Conservation (phyloP, 2,797 vertebrate genomes). For the Cygnus olor region DNA sequence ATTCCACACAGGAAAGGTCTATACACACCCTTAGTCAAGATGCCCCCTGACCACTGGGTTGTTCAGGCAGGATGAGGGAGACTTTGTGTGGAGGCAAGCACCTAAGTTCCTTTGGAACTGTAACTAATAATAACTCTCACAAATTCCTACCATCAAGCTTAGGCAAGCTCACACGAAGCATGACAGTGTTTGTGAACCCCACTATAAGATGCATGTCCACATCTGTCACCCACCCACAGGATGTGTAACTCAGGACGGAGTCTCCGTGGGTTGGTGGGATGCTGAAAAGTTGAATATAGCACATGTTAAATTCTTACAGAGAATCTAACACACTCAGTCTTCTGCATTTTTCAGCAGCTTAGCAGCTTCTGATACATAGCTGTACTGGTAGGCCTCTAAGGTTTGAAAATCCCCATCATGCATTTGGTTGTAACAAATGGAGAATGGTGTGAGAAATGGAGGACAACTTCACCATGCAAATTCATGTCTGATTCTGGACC, state of each 20-base stretch:
- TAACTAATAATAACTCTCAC: background rate
- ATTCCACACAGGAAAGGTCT: background rate
- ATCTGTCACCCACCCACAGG: rapidly evolving
- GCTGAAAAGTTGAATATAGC: background rate
- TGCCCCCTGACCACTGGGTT: background rate
- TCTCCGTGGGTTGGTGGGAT: background rate
- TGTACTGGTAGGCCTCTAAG: background rate
- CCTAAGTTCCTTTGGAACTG: background rate
- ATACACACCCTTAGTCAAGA: background rate
- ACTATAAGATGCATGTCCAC: background rate
- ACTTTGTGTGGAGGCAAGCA: background rate
- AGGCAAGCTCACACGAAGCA: rapidly evolving
- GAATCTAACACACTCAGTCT: background rate
- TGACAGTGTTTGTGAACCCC: background rate
- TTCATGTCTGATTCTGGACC: background rate
- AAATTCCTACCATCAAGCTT: background rate
- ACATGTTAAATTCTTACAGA: background rate
- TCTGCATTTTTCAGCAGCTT: background rate
- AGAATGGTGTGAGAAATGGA: background rate
- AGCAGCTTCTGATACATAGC: background rate
- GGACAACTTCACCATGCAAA: background rate
- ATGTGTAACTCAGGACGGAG: rapidly evolving
- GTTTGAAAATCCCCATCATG: rapidly evolving
- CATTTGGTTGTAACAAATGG: background rate
- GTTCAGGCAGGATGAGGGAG: background rate